Base-by-base conservation (phyloP, 2,113 vertebrate species). In the Scomber japonicus region DNA sequence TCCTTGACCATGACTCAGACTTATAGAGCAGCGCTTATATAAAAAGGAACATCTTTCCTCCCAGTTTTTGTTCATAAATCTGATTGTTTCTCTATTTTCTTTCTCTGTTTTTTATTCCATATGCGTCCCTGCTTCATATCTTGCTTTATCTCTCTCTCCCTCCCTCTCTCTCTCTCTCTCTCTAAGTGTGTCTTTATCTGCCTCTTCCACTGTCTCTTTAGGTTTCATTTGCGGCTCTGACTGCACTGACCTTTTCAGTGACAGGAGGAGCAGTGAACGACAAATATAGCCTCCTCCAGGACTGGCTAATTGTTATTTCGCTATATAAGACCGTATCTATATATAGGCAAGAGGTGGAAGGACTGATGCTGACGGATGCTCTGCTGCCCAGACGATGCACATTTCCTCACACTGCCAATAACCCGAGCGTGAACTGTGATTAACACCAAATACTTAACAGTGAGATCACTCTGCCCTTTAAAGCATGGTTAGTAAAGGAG, bases 221-320 rank as follows among this genome's bases (percentile, higher is more conserved):
- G 70, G 51, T 79, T 83, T 75, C 70, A 45, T 53, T 73, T 86
- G 87, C 80, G 75, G 78, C 88, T 66, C 60, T 79, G 80, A 86
- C 78, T 82, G 80, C 63, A 0, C 1, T 86, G 82, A 91, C 89
- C 89, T 90, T 90, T 85, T 21, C 40, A 11, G 49, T 51, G 71
- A 75, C 40, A 86, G 70, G 35, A 78, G 70, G 85, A 16, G 54
- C 31, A 7, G 50, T 80, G 51, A 81, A 44, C 2, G 49, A 78
- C 74, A 71, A 45, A 72, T 69, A 68, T 17, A 61, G 48, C 71
- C 46, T 79, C 64, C 24, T 55, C 19, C 6, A 50, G 21, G 53
- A 65, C 50, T 3, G 54, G 19, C 31, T 87, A 67, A 80, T 82
- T 78, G 72, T 78, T 87, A 57, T 73, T 72, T 73, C 7, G 1